Evolutionary conservation across 1,140 invertebrate species (phyloP).

Genomic region (Thaumetopoea pityocampa): DNA sequence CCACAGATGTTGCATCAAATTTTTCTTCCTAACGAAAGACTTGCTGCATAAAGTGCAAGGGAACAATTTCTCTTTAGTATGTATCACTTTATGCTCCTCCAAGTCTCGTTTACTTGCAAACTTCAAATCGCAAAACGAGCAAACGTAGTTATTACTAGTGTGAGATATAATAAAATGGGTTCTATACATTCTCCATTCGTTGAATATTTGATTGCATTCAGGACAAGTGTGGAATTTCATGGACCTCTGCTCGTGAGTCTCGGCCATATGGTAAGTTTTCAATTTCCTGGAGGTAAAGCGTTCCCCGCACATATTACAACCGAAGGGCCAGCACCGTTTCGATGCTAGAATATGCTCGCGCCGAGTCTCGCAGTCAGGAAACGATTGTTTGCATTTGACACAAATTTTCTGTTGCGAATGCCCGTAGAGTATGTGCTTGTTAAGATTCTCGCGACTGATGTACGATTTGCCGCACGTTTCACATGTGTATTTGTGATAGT

Average conservation of each 20-base stretch:
- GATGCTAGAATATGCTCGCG: slow-evolving; percentile 29
- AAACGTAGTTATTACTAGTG: slow-evolving; percentile 20
- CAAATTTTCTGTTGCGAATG: slow-evolving; percentile 38
- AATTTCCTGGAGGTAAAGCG: slow-evolving; percentile 31
- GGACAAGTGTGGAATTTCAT: slow-evolving; percentile 22
- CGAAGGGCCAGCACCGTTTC: slow-evolving; percentile 35
- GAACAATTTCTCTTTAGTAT: slow-evolving; percentile 67
- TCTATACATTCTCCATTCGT: slow-evolving; percentile 5
- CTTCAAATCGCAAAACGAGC: slow-evolving; percentile 17
- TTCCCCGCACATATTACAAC: slow-evolving; percentile 32
- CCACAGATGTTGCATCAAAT: slow-evolving; percentile 44
- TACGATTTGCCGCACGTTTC: slow-evolving; percentile 53
- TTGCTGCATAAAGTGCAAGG: slow-evolving; percentile 62
- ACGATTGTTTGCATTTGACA: slow-evolving; percentile 37
- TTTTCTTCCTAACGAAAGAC: slow-evolving; percentile 26
- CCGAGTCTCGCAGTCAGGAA: slow-evolving; percentile 31
- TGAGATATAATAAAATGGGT: slow-evolving; percentile 27
- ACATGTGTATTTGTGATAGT: slow-evolving; percentile 52
- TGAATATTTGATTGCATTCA: slow-evolving; percentile 20
- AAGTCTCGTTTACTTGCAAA: slow-evolving; percentile 21
- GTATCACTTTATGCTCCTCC: slow-evolving; percentile 49
- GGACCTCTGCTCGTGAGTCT: slow-evolving; percentile 33
- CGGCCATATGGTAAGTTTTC: slow-evolving; percentile 28
- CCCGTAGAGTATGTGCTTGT: slow-evolving; percentile 30
- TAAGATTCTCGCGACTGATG: slow-evolving; percentile 35